Conservation (phyloP, 2,888 invertebrate species). For the Lordiphosa fenestrarum region DNA sequence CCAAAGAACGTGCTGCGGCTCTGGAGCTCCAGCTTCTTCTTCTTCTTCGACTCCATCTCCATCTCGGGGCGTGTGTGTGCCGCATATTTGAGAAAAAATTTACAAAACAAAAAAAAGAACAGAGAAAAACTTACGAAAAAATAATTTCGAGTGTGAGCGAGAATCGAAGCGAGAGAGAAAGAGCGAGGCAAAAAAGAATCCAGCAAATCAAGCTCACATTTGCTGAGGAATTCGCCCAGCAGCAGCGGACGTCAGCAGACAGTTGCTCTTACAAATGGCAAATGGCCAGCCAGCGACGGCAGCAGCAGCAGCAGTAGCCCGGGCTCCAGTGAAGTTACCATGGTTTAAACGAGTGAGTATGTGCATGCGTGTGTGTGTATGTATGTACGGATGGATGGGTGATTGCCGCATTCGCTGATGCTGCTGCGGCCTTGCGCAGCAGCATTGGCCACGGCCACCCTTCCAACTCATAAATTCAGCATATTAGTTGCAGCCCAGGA, state of each 20-base stretch:
- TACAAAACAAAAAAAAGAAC: conserved; percentile 32
- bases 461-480: conserved; percentile 18
- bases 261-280: conserved; percentile 61
- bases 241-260: conserved; percentile 55
- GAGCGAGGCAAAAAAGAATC: conserved; percentile 65
- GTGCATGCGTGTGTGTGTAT: background rate
- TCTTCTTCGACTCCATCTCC: conserved; percentile 2
- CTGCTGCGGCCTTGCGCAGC: conserved; percentile 54
- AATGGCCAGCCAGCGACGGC: conserved; percentile 56
- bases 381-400: background rate
- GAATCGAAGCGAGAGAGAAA: conserved; percentile 19
- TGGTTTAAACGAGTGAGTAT: background rate
- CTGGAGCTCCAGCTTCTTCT: conserved; percentile 13
- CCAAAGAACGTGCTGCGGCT: conserved; percentile 50
- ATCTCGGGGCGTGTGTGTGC: conserved; percentile 40
- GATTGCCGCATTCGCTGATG: conserved; percentile 33
- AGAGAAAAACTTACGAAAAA: conserved; percentile 62
- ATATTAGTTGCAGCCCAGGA: conserved; percentile 14
- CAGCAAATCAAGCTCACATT: conserved; percentile 79
- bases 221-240: conserved; percentile 79
- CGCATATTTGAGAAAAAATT: conserved; percentile 60
- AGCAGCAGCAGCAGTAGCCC: no score
- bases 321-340: no score
- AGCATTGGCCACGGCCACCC: conserved; percentile 24
- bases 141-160: conserved; percentile 55